A percentile compares a stretch with the other conserved stretches of the same genome.
Evolutionary conservation across 2,797 vertebrate species (phyloP).

Genomic region (Enteromius anoplus): DNA sequence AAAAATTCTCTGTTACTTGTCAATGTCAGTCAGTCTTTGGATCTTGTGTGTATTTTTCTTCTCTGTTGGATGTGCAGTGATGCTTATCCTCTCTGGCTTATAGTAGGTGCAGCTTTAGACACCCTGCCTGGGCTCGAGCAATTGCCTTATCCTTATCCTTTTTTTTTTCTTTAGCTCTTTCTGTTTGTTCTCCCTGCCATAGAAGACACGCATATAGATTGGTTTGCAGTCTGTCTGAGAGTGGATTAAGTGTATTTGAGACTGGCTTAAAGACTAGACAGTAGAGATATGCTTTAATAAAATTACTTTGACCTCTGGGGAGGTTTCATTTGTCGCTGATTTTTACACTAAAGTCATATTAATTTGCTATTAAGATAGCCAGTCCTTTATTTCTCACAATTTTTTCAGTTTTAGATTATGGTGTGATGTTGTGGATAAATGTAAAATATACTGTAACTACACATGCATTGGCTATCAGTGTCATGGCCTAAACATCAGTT

Average conservation of each 20-base stretch:
- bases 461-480: not conserved
- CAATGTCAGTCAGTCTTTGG: not conserved
- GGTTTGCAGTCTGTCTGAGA: conserved; percentile 24
- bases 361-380: not conserved
- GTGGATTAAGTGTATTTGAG: conserved; percentile 46
- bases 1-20: not conserved
- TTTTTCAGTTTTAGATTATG: conserved; percentile 3
- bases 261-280: conserved; percentile 35
- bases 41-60: not conserved
- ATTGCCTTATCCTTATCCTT: not conserved
- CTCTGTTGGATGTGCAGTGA: conserved; percentile 7
- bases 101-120: not conserved
- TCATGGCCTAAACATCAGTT: not conserved
- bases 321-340: conserved; percentile 3
- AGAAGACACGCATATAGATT: conserved; percentile 24
- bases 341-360: not conserved
- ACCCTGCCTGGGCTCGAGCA: not conserved
- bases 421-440: not conserved
- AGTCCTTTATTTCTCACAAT: not conserved
- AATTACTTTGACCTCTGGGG: conserved; percentile 28
- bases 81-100: conserved; percentile 33
- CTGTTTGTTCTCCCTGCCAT: conserved; percentile 28
- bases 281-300: conserved; percentile 26
- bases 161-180: conserved; percentile 11
- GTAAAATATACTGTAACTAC: not conserved